These are phyloP conservation scores for Stichopus chloronotus DNA, from an alignment of 35 echinoderm and acorn worm genomes.

Conservation along the genomic window DNA sequence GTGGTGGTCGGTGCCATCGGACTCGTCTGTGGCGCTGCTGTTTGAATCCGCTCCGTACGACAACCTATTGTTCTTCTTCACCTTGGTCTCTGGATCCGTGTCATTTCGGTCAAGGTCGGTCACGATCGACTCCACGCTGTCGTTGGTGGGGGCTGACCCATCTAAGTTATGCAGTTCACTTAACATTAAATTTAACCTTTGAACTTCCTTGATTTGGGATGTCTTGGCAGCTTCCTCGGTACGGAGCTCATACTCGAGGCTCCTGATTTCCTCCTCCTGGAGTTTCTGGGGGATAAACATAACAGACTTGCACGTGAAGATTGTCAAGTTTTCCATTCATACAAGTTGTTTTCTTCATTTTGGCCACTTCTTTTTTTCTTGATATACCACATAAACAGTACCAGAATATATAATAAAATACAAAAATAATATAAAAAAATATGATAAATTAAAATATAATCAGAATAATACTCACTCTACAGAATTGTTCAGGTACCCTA, in stretches of 20 bases:
- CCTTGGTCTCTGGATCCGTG: constrained; percentile 18
- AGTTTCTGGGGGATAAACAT: neutral
- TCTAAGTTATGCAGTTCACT: neutral
- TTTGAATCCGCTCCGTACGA: constrained; percentile 49
- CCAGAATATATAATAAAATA: no score
- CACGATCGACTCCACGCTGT: constrained; percentile 7
- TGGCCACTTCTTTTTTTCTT: no score
- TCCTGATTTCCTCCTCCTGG: neutral
- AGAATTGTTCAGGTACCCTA: no score
- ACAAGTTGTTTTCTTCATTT: no score
- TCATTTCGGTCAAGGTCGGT: constrained; percentile 30
- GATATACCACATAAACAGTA: no score
- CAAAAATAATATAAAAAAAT: no score
- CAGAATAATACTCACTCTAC: no score
- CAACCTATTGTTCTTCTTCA: neutral
- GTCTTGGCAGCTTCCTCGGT: neutral
- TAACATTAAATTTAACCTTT: neutral
- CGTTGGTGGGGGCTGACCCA: neutral
- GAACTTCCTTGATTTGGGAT: neutral
- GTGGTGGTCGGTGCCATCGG: constrained; percentile 22
- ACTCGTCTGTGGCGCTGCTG: constrained; percentile 52
- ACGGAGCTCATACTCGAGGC: neutral
- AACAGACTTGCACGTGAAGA: neutral
- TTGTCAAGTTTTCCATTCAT: no score
- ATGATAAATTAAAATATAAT: no score